These are phyloP conservation scores for Mastomys natalensis DNA, from an alignment of 2,113 vertebrate species.

Conservation along the genomic window DNA sequence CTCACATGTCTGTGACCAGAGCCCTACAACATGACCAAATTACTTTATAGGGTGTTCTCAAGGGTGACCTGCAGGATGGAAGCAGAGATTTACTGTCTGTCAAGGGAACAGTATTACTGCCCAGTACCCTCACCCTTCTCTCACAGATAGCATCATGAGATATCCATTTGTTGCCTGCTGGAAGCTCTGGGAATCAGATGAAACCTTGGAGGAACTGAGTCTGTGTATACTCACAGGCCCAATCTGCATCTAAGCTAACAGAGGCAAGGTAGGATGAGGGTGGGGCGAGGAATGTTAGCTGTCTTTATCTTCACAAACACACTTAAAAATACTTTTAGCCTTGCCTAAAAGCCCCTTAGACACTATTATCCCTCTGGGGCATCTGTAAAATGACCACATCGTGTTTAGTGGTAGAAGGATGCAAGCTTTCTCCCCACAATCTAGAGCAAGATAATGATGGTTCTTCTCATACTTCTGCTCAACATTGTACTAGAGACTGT, in stretches of 20 bases:
- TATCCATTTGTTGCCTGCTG: neutral
- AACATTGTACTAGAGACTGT: neutral
- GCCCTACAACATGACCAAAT: neutral
- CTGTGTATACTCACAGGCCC: neutral
- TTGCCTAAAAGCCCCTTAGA: neutral
- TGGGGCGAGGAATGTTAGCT: neutral
- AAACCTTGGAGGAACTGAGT: neutral
- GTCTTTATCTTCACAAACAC: neutral
- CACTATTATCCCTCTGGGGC: neutral
- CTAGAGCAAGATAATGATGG: neutral
- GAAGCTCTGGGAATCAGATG: neutral
- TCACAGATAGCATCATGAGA: neutral
- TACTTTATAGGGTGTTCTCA: neutral
- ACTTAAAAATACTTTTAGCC: neutral
- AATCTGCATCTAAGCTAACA: neutral
- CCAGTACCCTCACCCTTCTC: neutral
- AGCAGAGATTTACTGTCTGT: neutral
- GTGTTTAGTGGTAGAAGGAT: neutral
- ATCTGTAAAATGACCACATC: neutral
- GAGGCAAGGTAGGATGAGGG: neutral
- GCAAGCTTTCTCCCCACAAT: neutral
- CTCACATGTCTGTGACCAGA: neutral
- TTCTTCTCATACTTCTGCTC: neutral
- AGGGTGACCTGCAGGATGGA: neutral
- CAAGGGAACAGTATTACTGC: neutral